A percentile compares a stretch with the other conserved stretches of the same genome.
phyloP scores from a whole-genome alignment of 1,140 invertebrate genomes.

The Neodiprion virginianus region DNA sequence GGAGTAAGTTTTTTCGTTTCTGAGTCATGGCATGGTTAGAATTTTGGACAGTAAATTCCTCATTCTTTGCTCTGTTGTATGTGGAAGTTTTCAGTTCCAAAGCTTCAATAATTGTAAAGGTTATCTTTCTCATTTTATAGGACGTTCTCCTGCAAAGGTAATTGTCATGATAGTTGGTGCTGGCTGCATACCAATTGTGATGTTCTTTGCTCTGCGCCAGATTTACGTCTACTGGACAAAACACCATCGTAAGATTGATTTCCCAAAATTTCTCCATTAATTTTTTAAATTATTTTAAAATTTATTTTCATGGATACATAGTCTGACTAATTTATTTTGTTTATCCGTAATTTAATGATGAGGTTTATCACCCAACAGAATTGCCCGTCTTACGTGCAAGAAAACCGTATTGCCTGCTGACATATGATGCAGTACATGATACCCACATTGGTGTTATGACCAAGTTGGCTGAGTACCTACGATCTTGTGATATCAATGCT shows the following conservation, averaged over 20 bases:
- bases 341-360: slow-evolving; percentile 13
- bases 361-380: not conserved
- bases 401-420: slow-evolving; percentile 50
- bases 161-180: not conserved
- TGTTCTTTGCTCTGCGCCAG: not conserved
- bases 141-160: not conserved
- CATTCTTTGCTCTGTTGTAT: slow-evolving; percentile 1
- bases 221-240: not conserved
- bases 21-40: slow-evolving; percentile 52
- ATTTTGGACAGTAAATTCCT: slow-evolving; percentile 29
- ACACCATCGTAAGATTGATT: not conserved
- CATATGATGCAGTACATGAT: slow-evolving; percentile 50
- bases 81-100: not conserved
- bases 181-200: not conserved
- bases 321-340: not conserved
- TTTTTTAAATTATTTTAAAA: too few species aligned
- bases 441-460: slow-evolving; percentile 51
- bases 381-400: slow-evolving; percentile 17
- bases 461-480: slow-evolving; percentile 49
- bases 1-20: slow-evolving; percentile 43
- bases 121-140: not conserved
- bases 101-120: not conserved
- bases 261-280: too few species aligned
- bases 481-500: slow-evolving; percentile 50
- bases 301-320: too few species aligned